Percentiles rank a stretch among this genome's conserved stretches.
Evolutionary conservation across 2,113 vertebrate genomes (phyloP).

Genomic region (Scopus umbretta): DNA sequence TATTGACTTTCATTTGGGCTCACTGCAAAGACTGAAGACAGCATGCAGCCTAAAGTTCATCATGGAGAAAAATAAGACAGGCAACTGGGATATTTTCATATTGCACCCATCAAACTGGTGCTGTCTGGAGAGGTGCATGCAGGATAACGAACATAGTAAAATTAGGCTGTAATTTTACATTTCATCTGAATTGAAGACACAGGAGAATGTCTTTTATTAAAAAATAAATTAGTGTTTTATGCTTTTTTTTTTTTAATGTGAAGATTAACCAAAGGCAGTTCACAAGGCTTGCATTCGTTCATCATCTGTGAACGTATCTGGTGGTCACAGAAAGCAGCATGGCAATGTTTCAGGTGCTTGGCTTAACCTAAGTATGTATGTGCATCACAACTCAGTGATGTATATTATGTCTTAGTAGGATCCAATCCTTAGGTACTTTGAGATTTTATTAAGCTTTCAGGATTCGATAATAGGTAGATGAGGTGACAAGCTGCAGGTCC

Average conservation of each 20-base stretch:
- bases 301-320: neutral
- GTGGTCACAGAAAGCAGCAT: neutral
- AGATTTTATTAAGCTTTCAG: neutral
- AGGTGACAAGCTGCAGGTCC: neutral
- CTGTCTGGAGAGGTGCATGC: neutral
- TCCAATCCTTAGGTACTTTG: neutral
- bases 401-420: neutral
- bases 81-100: fast-evolving
- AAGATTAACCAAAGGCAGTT: neutral
- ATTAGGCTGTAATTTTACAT: neutral
- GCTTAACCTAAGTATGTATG: neutral
- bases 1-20: neutral
- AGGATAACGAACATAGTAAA: neutral
- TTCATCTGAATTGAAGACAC: neutral
- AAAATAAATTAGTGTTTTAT: neutral
- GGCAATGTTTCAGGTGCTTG: neutral
- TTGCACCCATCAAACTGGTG: neutral
- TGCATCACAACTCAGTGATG: neutral
- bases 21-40: neutral
- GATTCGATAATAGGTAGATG: neutral
- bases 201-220: neutral
- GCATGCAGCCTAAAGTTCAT: neutral
- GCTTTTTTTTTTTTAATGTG: neutral
- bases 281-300: neutral
- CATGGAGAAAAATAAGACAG: neutral